Percentiles rank a stretch among this genome's conserved stretches.
phyloP scores from a whole-genome alignment of 2,888 invertebrate genomes.

The Drosophila austrosaltans region DNA sequence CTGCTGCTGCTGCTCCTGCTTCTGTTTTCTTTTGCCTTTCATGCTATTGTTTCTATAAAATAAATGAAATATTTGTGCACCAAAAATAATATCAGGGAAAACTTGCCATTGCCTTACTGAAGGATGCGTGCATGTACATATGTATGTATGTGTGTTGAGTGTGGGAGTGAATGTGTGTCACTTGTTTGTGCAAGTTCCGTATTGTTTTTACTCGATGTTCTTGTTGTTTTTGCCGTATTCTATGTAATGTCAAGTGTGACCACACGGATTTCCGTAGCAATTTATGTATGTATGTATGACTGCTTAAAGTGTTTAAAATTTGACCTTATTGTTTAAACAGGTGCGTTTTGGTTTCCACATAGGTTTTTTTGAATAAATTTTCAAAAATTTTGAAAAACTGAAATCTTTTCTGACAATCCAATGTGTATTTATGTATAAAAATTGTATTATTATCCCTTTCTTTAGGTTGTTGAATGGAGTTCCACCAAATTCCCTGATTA shows the following conservation, averaged over 20 bases:
- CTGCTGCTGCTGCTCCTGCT: constrained; percentile 32
- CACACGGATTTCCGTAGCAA: neutral
- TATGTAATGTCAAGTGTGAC: neutral
- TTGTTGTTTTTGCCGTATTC: constrained; percentile 27
- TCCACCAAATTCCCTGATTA: too few relatives aligned
- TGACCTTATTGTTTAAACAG: neutral
- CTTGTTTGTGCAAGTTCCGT: constrained; percentile 49
- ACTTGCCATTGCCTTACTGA: constrained; percentile 46
- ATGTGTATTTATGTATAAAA: too few relatives aligned
- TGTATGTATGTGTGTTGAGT: neutral
- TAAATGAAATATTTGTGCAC: constrained; percentile 61
- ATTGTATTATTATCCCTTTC: too few relatives aligned
- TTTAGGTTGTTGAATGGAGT: too few relatives aligned
- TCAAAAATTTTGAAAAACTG: too few relatives aligned
- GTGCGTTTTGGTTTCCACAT: too few relatives aligned
- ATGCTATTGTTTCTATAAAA: constrained; percentile 59
- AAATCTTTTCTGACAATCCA: too few relatives aligned
- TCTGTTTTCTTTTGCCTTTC: constrained; percentile 55
- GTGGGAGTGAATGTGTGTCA: constrained; percentile 29
- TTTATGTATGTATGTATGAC: constrained; percentile 15
- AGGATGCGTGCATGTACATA: constrained; percentile 12
- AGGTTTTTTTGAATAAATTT: too few relatives aligned
- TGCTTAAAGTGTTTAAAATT: neutral
- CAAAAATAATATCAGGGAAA: constrained; percentile 43
- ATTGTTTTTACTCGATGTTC: constrained; percentile 30